Evolutionary conservation across 2,888 invertebrate genomes (phyloP).

Genomic region (Amiota communis): DNA sequence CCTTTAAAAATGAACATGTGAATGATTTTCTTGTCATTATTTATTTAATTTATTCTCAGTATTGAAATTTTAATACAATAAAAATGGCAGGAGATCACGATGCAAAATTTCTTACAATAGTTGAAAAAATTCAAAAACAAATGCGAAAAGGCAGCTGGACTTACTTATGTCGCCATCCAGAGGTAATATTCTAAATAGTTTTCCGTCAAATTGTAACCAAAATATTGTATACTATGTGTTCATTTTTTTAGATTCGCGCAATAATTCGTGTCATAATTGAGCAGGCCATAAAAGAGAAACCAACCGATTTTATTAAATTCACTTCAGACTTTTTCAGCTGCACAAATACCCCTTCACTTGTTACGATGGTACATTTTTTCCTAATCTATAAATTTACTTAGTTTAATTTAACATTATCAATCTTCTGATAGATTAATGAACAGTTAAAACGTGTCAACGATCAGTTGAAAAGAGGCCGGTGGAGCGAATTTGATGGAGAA

Average conservation of each 20-base stretch:
- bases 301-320: slow-evolving; percentile 52
- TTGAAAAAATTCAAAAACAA: slow-evolving; percentile 52
- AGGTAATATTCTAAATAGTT: slow-evolving; percentile 39
- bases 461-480: slow-evolving; percentile 52
- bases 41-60: no score
- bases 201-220: neutral
- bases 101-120: neutral
- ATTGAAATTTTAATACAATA: no score
- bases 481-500: slow-evolving; percentile 59
- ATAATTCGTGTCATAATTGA: slow-evolving; percentile 61
- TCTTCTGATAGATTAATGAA: slow-evolving; percentile 49
- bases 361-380: slow-evolving; percentile 47
- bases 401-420: neutral
- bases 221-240: no score
- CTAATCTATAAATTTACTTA: neutral
- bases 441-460: slow-evolving; percentile 58
- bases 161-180: slow-evolving; percentile 54
- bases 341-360: slow-evolving; percentile 48
- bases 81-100: no score
- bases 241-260: slow-evolving; percentile 55
- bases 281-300: slow-evolving; percentile 54
- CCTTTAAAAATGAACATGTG: no score
- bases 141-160: slow-evolving; percentile 51
- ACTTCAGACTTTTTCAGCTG: slow-evolving; percentile 58
- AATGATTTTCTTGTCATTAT: no score